Base-by-base conservation (phyloP, 1,140 invertebrate genomes). In the Aphis gossypii region DNA sequence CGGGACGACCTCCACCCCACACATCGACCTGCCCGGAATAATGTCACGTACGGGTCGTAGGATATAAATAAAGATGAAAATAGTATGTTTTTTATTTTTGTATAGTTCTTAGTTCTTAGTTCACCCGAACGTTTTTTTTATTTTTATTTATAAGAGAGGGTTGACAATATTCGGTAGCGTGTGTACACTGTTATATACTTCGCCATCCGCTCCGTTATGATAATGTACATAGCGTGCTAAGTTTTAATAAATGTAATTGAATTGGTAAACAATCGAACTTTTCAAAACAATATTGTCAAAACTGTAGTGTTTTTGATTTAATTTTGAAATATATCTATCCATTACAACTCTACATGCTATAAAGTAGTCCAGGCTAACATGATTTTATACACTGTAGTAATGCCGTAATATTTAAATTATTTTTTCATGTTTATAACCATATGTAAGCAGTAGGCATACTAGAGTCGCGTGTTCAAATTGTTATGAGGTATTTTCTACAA, bases 31-130 rank as follows among this genome's bases (percentile, higher is more conserved):
- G 44, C 54, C 14, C 90, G 68, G 41, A 76, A 91, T 76, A 91
- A 91, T 44, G 90, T 91, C 90, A 91, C 90, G 90, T 91, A 76
- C 90, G 44, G 18, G 56, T n/a, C 56, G 56, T 91, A 44, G 60
- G 38, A 21, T 76, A 82, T 76, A 76, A 91, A 91, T 91, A 91
- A 91, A 30, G 90, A 91, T 91, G 54, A 68, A 91, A 91, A 91
- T 91, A 76, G 35, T 76, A 91, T 91, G 44, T 51, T 88, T 44
- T 48, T 88, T 86, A 23, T 88, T 88, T 41, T 88, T 88, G 25
- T 88, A 46, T 48, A n/a, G 25, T 68, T 68, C 60, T 76, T 48
- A 76, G 25, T 76, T 76, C 60, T 76, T 76, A n/a, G 30, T 76
- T n/a, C n/a, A 76, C 14, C 60, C 60, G 60, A 76, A 76, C 60